Base-by-base conservation (phyloP, 2,113 vertebrate species). In the Urocynchramus pylzowi region DNA sequence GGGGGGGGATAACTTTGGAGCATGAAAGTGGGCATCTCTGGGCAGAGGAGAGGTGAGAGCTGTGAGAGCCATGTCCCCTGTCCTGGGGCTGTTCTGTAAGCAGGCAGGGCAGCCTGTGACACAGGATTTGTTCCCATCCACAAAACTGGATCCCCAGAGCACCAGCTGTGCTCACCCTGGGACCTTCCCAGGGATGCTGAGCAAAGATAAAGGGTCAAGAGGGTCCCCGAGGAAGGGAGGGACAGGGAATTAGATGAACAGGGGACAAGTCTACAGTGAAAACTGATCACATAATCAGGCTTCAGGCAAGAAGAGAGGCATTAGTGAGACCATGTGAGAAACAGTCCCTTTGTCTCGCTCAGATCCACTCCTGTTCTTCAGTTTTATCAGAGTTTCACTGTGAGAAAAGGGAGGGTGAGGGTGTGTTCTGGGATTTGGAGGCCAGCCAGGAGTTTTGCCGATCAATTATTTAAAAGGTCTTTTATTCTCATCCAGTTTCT, bases 401-500 rank as follows among this genome's bases (percentile, higher is more conserved):
- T 19, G 68, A 94, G 88, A 70, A 93, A 69, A 23, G 22, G 31
- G 75, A 83, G 61, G 31, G 19, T 1, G 64, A 76, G 54, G 53
- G 37, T 45, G 52, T 65, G 83, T 45, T 53, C 67, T 42, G 63
- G 10, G 75, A 44, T 69, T 56, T 85, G 78, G 50, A 83, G 45
- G 24, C 53, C 70, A 80, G 50, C 75, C 85, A 85, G 57, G 41
- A 79, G 54, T 42, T 27, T 74, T 80, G 50, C 79, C 52, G 85
- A 80, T 93, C 83, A 83, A 85, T 95, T 61, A 77, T 80, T 94
- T 88, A n/a, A 90, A 92, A 77, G 42, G 15, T 50, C 39, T 21
- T 90, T 92, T 83, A 88, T 94, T 94, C n/a, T 57, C 59, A 18
- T 83, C 71, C 56, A 13, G 8, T 54, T 79, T 68, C 70, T 31